These are phyloP conservation scores for Celastrina argiolus DNA, from an alignment of 2,888 invertebrate genomes.

Conservation along the genomic window DNA sequence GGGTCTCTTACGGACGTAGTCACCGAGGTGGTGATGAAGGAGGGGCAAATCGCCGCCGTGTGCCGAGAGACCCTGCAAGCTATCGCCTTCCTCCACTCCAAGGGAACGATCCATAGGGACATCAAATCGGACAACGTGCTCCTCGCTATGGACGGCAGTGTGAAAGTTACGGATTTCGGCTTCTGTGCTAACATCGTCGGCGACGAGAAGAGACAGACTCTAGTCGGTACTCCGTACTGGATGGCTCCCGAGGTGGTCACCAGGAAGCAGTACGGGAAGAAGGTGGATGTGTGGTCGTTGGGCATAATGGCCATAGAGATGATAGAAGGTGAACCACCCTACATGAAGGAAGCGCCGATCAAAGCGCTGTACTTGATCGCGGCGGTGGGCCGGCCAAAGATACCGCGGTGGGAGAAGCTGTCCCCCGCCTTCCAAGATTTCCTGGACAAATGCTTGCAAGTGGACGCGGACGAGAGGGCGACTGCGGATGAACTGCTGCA, in stretches of 20 bases:
- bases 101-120: constrained; percentile 95
- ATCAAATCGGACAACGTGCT: constrained; percentile 98
- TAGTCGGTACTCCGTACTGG: constrained; percentile 99
- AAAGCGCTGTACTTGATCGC: constrained; percentile 96
- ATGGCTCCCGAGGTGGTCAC: constrained; percentile 98
- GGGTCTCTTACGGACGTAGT: constrained; percentile 98
- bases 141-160: constrained; percentile 93
- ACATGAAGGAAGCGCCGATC: constrained; percentile 95
- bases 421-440: constrained; percentile 88
- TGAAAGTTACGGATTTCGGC: constrained; percentile 97
- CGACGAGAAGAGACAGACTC: constrained; percentile 96
- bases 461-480: constrained; percentile 87
- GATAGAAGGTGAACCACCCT: constrained; percentile 98
- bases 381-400: constrained; percentile 94
- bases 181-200: constrained; percentile 98
- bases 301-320: constrained; percentile 98
- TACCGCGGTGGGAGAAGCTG: constrained; percentile 88
- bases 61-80: constrained; percentile 91
- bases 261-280: constrained; percentile 94
- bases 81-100: constrained; percentile 91
- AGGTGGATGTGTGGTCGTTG: constrained; percentile 95
- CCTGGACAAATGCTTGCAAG: constrained; percentile 91
- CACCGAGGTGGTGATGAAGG: constrained; percentile 97
- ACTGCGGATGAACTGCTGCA: constrained; percentile 86
- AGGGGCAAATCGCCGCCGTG: constrained; percentile 97